Conservation (phyloP, 2,888 invertebrate genomes). For the Steinernema carpocapsae region DNA sequence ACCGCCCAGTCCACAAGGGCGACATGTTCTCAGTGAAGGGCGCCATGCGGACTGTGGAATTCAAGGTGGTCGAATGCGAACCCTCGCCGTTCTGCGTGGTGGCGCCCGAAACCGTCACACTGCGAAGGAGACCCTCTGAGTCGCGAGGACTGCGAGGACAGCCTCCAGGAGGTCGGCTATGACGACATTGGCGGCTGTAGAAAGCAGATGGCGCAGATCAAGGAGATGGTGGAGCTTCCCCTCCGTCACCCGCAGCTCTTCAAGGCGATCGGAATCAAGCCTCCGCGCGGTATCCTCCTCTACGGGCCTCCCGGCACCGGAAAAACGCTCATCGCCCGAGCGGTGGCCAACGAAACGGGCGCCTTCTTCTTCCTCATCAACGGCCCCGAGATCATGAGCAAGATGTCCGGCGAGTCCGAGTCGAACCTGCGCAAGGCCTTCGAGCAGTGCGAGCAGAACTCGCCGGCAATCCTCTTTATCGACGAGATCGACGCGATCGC, state of each 20-base stretch:
- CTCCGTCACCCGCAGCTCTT: conserved; percentile 96
- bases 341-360: conserved; percentile 98
- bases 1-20: conserved; percentile 91
- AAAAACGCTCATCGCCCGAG: conserved; percentile 95
- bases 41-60: conserved; percentile 97
- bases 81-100: conserved; percentile 98
- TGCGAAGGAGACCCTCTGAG: conserved; percentile 99
- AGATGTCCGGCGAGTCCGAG: conserved; percentile 97
- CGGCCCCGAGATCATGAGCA: conserved; percentile 79
- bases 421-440: conserved; percentile 98
- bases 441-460: conserved; percentile 98
- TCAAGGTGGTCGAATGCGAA: conserved; percentile 96
- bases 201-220: conserved; percentile 98
- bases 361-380: conserved; percentile 99
- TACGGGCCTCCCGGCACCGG: conserved; percentile 89
- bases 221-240: conserved; percentile 99
- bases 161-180: conserved; percentile 95
- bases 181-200: conserved; percentile 99
- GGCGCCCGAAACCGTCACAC: conserved; percentile 97
- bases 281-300: conserved; percentile 94
- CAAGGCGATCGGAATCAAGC: conserved; percentile 97
- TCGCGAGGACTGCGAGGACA: conserved; percentile 97
- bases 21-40: conserved; percentile 97
- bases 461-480: conserved; percentile 98
- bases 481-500: conserved; percentile 99